Percentiles rank a stretch among this genome's conserved stretches.
Conservation (phyloP, 37 sponge, comb jelly and placozoan species). For the Chondrosia reniformis region DNA sequence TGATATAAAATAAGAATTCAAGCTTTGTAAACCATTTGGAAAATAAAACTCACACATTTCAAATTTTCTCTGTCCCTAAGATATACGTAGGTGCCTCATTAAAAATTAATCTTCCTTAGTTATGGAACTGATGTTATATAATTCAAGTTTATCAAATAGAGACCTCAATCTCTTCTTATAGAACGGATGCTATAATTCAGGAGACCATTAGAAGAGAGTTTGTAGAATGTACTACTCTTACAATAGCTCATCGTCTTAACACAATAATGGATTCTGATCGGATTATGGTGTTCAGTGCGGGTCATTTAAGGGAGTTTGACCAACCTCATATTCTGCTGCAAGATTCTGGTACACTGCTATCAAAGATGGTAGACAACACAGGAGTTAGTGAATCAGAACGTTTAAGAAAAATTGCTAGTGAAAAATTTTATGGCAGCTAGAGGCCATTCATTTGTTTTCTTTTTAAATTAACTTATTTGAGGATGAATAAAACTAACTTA, state of each 20-base stretch:
- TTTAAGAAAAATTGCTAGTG: conserved; percentile 17
- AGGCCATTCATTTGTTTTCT: no score
- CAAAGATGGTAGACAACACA: conserved; percentile 24
- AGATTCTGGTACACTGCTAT: neutral
- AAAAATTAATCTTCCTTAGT: no score
- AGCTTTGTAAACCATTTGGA: no score
- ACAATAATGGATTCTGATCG: conserved; percentile 72
- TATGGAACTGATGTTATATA: no score
- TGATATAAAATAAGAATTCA: no score
- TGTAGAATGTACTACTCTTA: conserved; percentile 53
- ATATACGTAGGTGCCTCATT: no score
- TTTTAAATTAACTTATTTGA: no score
- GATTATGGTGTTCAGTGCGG: conserved; percentile 55
- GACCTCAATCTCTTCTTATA: neutral
- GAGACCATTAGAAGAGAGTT: conserved; percentile 44
- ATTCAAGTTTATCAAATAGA: no score
- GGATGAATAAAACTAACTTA: no score
- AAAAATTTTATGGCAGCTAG: no score
- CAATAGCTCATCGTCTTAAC: conserved; percentile 69
- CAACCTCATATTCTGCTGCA: conserved; percentile 31
- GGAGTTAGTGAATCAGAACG: conserved; percentile 19
- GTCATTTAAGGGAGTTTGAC: conserved; percentile 44
- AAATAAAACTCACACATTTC: no score
- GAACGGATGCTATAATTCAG: conserved; percentile 68
- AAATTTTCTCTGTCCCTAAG: no score